Evolutionary conservation across 1,140 invertebrate genomes (phyloP).

Genomic region (Drosophila ambigua): DNA sequence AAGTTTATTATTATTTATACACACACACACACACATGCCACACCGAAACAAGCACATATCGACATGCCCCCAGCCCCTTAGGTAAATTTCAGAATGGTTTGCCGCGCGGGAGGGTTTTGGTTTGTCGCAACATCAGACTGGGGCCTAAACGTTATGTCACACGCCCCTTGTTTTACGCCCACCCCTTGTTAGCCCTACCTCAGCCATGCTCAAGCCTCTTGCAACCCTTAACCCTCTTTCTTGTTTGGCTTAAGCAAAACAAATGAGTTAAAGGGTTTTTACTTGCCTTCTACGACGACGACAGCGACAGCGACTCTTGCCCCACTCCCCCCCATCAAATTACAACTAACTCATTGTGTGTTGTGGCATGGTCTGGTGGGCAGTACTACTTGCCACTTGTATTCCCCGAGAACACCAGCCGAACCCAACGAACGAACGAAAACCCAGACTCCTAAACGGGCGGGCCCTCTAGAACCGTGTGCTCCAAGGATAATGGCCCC

Average conservation of each 20-base stretch:
- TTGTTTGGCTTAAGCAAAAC: conserved; percentile 67
- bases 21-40: conserved; percentile 12
- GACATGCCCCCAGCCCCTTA: not conserved
- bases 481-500: conserved; percentile 70
- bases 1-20: conserved; percentile 66
- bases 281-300: conserved; percentile 46
- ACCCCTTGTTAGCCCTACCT: not conserved
- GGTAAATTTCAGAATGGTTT: too few relatives aligned
- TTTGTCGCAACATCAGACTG: not conserved
- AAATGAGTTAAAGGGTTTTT: conserved; percentile 81
- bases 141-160: conserved; percentile 71
- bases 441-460: not conserved
- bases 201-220: not conserved
- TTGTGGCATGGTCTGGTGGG: conserved; percentile 65
- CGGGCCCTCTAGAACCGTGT: conserved; percentile 17
- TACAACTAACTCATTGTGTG: conserved; percentile 66
- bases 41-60: not conserved
- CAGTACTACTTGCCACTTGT: conserved; percentile 39
- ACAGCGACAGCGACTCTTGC: not conserved
- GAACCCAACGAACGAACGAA: too few relatives aligned
- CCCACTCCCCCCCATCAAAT: conserved; percentile 14
- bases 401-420: not conserved
- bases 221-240: conserved; percentile 20
- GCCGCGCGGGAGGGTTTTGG: too few relatives aligned
- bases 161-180: conserved; percentile 67